Evolutionary conservation across 2,797 vertebrate genomes (phyloP), one percentile per base, ranked within the genome.

Genomic region (Alfaro cultratus): DNA sequence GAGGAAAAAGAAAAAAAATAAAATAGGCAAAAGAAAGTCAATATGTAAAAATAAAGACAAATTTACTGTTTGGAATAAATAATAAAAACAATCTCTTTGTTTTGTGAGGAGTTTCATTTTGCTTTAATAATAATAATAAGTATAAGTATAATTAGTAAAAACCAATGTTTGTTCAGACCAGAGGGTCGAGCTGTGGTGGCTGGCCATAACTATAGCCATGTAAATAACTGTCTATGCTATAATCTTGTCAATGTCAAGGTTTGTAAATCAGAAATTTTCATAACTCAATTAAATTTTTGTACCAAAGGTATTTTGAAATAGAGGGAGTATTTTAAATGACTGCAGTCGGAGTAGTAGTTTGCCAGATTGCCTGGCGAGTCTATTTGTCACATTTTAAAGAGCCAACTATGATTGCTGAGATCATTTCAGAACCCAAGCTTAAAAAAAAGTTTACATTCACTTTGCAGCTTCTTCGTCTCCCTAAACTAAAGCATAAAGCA

Each of bases 1-100:
- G 82, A 83, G 70, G 5, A 60, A 45, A 64, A 68, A 71, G 73
- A 60, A 23, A 75, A 60, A 53, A 46, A 64, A 39, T 36, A 60
- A 68, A 39, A 41, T 46, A 76, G 29, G 47, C 21, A 46, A 45
- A 53, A 3, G 43, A 5, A 34, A 85, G 18, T 26, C 21, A 41
- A 23, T 6, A 39, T 68, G 21, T 41, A 10, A 36, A 18, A 18
- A 36, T 34, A 36, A 5, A 36, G 16, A 9, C 31, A 36, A 21
- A 21, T 36, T 10, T 7, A 64, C 18, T 21, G 34, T 12, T 64
- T 64, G 36, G 60, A 62, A 15, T 29, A 60, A 29, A 60, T 60
- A 29, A 29, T 15, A n/a, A 26, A 57, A 13, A 15, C n/a, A 31
- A 31, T 5, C 5, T 31, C 5, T 60, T 13, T 60, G n/a, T 60